Percentiles rank a stretch among this genome's conserved stretches.
These are phyloP conservation scores for Peromyscus polionotus DNA, from an alignment of 2,113 vertebrate genomes.

Conservation along the genomic window DNA sequence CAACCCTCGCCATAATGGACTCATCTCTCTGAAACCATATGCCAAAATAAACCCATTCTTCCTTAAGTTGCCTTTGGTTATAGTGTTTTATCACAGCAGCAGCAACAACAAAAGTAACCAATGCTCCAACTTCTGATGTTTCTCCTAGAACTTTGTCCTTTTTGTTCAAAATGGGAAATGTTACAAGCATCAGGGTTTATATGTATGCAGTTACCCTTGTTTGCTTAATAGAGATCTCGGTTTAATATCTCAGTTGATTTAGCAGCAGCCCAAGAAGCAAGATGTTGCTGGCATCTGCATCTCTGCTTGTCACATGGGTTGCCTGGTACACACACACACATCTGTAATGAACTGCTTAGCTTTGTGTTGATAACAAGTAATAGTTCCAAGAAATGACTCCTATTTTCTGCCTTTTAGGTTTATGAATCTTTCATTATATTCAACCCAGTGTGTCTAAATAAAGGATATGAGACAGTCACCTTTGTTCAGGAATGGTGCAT, in stretches of 20 bases:
- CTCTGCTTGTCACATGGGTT: background rate
- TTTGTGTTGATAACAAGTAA: background rate
- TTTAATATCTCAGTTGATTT: conserved; percentile 31
- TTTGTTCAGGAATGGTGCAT: background rate
- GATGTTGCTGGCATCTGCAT: background rate
- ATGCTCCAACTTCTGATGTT: background rate
- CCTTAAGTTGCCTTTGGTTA: background rate
- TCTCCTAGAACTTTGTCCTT: background rate
- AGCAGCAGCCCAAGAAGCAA: background rate
- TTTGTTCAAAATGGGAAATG: background rate
- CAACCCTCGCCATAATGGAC: background rate
- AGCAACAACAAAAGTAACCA: background rate
- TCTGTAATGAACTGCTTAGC: conserved; percentile 18
- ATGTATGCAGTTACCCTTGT: background rate
- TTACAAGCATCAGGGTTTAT: background rate
- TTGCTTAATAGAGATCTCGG: background rate
- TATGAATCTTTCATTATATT: background rate
- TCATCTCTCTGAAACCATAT: background rate
- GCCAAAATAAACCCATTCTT: background rate
- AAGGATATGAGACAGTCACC: background rate
- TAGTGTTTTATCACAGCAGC: background rate
- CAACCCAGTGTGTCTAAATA: background rate
- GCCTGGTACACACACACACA: conserved; percentile 4
- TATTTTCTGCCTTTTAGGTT: background rate
- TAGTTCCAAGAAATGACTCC: background rate